Evolutionary conservation across 53 echinoderm and acorn worm genomes (phyloP).

Genomic region (Hippasteria phrygiana): DNA sequence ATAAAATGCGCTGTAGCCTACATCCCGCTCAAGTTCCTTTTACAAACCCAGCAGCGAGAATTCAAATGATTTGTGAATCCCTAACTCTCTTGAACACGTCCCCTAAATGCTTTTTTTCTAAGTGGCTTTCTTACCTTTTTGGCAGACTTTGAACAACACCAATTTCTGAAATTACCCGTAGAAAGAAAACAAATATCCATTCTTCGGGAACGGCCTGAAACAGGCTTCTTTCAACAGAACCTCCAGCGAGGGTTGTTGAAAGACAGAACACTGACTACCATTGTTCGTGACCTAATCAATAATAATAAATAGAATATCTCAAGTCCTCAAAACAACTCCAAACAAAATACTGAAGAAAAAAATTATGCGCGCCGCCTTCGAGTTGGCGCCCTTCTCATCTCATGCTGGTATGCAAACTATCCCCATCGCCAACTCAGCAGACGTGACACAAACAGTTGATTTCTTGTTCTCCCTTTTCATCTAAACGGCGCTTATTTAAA

Average conservation of each 20-base stretch:
- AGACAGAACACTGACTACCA: not conserved
- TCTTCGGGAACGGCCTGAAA: not conserved
- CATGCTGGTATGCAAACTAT: not conserved
- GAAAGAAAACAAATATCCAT: not conserved
- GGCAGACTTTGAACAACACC: not conserved
- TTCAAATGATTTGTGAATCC: too few relatives aligned
- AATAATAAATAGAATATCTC: not conserved
- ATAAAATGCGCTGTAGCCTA: too few relatives aligned
- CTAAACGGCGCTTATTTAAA: too few relatives aligned
- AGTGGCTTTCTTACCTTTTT: not conserved
- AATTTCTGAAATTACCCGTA: not conserved
- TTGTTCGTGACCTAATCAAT: not conserved
- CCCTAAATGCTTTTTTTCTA: too few relatives aligned
- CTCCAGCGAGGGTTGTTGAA: not conserved
- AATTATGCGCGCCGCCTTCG: not conserved
- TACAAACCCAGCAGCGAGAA: too few relatives aligned
- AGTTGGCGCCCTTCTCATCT: not conserved
- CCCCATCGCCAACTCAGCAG: not conserved
- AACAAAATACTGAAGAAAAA: not conserved
- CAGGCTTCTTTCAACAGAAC: not conserved
- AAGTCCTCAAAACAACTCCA: not conserved
- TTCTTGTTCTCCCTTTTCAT: not conserved
- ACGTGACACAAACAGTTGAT: not conserved
- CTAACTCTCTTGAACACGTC: too few relatives aligned
- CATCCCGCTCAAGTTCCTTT: too few relatives aligned